Evolutionary conservation across 2,113 vertebrate genomes (phyloP).

Genomic region (Noturus placidus): DNA sequence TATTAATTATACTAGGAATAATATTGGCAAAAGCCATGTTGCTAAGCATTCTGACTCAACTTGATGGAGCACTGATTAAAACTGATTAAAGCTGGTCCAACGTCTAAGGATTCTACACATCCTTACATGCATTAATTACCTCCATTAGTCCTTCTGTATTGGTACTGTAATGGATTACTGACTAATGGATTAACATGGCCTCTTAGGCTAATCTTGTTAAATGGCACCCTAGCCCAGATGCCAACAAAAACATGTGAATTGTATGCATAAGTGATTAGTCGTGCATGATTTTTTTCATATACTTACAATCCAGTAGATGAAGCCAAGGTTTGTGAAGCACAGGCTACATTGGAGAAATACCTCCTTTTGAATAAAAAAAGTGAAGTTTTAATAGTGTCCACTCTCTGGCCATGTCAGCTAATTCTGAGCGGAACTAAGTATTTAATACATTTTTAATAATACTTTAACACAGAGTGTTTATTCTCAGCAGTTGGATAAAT

Average conservation of each 20-base stretch:
- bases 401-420: neutral
- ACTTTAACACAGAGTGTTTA: neutral
- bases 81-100: neutral
- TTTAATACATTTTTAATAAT: slow-evolving; percentile 10
- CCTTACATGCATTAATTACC: slow-evolving; percentile 19
- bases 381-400: neutral
- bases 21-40: neutral
- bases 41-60: neutral
- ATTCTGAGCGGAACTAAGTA: neutral
- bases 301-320: neutral
- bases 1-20: neutral
- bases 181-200: slow-evolving; percentile 29
- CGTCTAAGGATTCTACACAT: neutral
- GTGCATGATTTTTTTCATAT: slow-evolving; percentile 34
- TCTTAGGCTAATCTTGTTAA: slow-evolving; percentile 31
- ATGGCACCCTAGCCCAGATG: slow-evolving; percentile 15
- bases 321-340: neutral
- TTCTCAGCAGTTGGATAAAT: neutral
- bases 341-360: neutral
- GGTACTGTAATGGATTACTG: slow-evolving; percentile 33
- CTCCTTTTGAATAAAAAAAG: neutral
- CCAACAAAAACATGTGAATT: slow-evolving; percentile 34
- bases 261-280: slow-evolving; percentile 28
- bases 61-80: slow-evolving; percentile 6
- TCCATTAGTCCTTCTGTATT: slow-evolving; percentile 20